Base-by-base conservation (phyloP, 2,113 vertebrate genomes). In the Ranitomeya variabilis region DNA sequence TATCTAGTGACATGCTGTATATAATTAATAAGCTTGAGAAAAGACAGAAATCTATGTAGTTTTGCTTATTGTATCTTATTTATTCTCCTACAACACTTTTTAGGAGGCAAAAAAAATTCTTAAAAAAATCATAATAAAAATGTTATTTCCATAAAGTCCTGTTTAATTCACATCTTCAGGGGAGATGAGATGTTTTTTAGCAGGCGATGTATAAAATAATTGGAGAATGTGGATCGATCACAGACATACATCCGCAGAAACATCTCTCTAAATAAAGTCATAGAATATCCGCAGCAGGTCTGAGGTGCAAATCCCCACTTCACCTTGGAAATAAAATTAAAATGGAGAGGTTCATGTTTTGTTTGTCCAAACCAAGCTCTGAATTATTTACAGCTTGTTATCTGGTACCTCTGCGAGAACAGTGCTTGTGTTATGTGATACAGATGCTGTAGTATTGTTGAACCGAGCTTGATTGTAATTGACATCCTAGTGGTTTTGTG, bases 381-480 rank as follows among this genome's bases (percentile, higher is more conserved):
- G 62, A 89, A 89, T 89, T 89, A 89, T 89, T 89, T 78, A 89
- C 81, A 84, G 60, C 87, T 31, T 89, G 87, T 89, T 89, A 89
- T 76, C 57, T 89, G 82, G 81, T 85, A 89, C 81, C 76, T 60
- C 67, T 66, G 81, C 71, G 66, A 84, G 74, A 85, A 89, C 81
- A 89, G 87, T 85, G 87, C 81, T 89, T 89, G 87, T 89, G 87
- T 89, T 89, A 89, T 45, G 21, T 54, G 87, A 89, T 89, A 85
- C 82, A 19, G 69, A 57, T 57, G 73, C 73, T 51, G 71, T 79
- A 85, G 87, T 82, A 85, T 85, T 89, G 87, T 89, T 89, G 81
- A 89, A 84, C 87, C 83, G 87, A 89, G 87, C 82, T 89, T 89
- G 83, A 89, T 89, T 89, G 87, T 89, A 89, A 85, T 85, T 79